Base-by-base conservation (phyloP, 2,113 vertebrate genomes). In the Phoxinus phoxinus region DNA sequence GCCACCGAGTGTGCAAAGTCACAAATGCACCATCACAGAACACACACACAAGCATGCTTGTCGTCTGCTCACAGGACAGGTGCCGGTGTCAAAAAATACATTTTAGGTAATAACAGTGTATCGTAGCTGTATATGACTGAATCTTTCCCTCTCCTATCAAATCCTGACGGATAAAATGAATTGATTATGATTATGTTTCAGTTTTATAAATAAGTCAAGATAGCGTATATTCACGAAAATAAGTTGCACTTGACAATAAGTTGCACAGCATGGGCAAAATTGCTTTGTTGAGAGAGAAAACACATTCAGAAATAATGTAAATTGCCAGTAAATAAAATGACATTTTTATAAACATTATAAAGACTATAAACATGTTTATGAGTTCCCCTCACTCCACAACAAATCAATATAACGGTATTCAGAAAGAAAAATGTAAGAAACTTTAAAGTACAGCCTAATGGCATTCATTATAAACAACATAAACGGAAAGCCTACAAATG, bases 11-110 rank as follows among this genome's bases (percentile, higher is more conserved):
- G 63, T 8, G 27, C 46, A 83, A 72, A 83, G 67, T 83, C 46
- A 73, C 51, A 82, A 82, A 82, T 35, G 21, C 80, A 53, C 15
- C 63, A n/a, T 81, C 35, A 30, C 78, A 67, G 59, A 35, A 82
- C 61, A 82, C 61, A 82, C 59, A 81, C 9, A 51, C 44, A 35
- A 46, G 19, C 77, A 63, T 25, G n/a, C 44, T 21, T 80, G 77
- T 44, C 41, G 32, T 79, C 41, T 80, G 19, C 17, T 30, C 35
- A 63, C 35, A 32, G 41, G 59, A 41, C 67, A 76, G 46, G 27
- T 73, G 11, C 5, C 11, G 2, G 4, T 30, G 73, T 27, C 15
- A 13, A 53, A 21, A 51, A 76, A 32, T 41, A 48, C n/a, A 30
- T 76, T 30, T 35, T 23, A 77, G 25, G 56, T 9, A 77, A 6